Base-by-base conservation (phyloP, 2,797 vertebrate species). In the Diceros bicornis region DNA sequence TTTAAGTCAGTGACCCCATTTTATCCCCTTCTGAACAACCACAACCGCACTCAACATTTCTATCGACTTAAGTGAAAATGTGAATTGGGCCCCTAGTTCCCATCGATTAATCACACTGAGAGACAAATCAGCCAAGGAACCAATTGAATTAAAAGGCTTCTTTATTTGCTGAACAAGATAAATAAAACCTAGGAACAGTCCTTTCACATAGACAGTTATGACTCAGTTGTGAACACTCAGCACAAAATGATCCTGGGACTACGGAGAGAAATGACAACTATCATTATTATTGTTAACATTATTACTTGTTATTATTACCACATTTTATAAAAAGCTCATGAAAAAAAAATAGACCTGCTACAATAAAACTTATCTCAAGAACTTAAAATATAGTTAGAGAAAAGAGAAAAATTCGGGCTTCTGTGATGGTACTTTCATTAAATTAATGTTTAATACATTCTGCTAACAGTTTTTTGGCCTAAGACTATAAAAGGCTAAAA, bases 111-210 rank as follows among this genome's bases (percentile, higher is more conserved):
- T 97, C 97, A 97, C 69, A 92, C 91, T 21, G 84, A 89, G 95
- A 95, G 82, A 94, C 86, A 95, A 96, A 96, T 94, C 91, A 96
- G 91, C 86, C 87, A 95, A 93, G 91, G 96, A 97, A 95, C 88
- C 96, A 98, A 97, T 94, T 97, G 96, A 98, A 98, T 98, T 98
- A 94, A 97, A 98, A 97, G 95, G 85, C 78, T 85, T 93, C 95
- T 96, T 96, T 95, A 91, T 95, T 97, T 98, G 66, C 69, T 96
- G 85, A 97, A 94, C 87, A 97, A 92, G 92, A 95, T 91, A 97
- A 97, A 97, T 94, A 96, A 97, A 97, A 98, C n/a, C 85, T 79
- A 77, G 61, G 85, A 97, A 95, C 94, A 87, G 94, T 97, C 89
- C 91, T 98, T 96, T 97, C 95, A 62, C 55, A 62, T 34, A 91